Evolutionary conservation across 2,888 invertebrate species (phyloP).

Genomic region (Orthosia gothica): DNA sequence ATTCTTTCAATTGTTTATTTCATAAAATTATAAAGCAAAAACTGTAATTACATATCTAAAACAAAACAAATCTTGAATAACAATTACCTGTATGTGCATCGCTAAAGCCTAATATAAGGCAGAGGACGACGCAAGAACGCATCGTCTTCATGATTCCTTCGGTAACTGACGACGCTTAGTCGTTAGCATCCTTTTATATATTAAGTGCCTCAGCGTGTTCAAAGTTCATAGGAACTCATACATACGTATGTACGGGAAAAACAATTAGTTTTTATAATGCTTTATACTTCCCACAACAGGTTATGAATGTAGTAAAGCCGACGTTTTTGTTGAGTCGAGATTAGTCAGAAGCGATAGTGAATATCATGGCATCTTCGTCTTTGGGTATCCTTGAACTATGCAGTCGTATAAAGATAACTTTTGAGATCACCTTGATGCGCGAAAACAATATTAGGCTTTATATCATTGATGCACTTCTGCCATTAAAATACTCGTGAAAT

Average conservation of each 20-base stretch:
- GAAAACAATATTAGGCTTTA: conserved; percentile 2
- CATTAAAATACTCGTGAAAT: neutral
- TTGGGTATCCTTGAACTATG: conserved; percentile 59
- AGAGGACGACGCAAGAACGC: conserved; percentile 74
- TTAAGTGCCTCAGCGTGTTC: conserved; percentile 78
- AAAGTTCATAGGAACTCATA: conserved; percentile 77
- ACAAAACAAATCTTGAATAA: conserved; percentile 36
- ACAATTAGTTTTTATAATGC: conserved; percentile 74
- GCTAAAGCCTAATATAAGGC: conserved; percentile 70
- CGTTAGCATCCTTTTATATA: conserved; percentile 86
- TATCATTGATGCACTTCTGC: conserved; percentile 7
- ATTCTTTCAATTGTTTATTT: conserved; percentile 4
- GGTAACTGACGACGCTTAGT: conserved; percentile 74
- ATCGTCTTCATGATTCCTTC: conserved; percentile 79
- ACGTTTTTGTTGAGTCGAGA: conserved; percentile 63
- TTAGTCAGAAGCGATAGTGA: conserved; percentile 69
- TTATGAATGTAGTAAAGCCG: conserved; percentile 61
- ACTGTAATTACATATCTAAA: conserved; percentile 26
- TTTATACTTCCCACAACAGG: conserved; percentile 67
- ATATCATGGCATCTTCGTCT: conserved; percentile 54
- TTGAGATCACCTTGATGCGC: conserved; percentile 33
- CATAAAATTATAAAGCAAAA: conserved; percentile 15
- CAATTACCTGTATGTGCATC: conserved; percentile 75
- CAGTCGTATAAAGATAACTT: conserved; percentile 11
- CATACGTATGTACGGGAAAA: conserved; percentile 77